A percentile compares a stretch with the other conserved stretches of the same genome.
Evolutionary conservation across 2,888 invertebrate genomes (phyloP).

Genomic region (Xestia xanthographa): DNA sequence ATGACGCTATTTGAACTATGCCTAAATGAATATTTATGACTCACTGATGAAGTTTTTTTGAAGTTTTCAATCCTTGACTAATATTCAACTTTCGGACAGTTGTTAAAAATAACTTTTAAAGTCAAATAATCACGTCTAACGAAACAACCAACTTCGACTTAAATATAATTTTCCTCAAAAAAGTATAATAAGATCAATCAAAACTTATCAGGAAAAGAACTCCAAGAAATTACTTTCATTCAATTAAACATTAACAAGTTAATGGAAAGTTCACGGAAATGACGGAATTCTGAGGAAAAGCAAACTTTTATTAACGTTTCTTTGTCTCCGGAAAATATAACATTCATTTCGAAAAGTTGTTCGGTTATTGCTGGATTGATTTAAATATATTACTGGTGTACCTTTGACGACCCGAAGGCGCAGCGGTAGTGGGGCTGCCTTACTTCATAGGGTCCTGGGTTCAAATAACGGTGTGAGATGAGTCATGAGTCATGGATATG

Average conservation of each 20-base stretch:
- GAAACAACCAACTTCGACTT: neutral
- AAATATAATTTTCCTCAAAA: conserved; percentile 26
- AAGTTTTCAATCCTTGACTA: neutral
- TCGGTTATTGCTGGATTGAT: conserved; percentile 4
- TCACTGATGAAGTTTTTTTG: neutral
- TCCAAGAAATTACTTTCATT: conserved; percentile 32
- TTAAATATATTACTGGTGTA: neutral
- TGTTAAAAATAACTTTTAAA: neutral
- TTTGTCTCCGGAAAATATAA: conserved; percentile 15
- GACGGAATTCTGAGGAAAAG: conserved; percentile 18
- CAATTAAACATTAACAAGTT: conserved; percentile 37
- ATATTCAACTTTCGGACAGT: neutral
- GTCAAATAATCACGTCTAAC: neutral
- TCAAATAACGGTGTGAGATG: no score
- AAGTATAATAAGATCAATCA: conserved; percentile 35
- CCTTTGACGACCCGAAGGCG: no score
- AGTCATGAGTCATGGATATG: no score
- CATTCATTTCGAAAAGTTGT: neutral
- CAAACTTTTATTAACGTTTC: conserved; percentile 1
- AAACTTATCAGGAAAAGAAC: conserved; percentile 28
- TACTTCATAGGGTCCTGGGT: no score
- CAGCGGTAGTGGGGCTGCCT: no score
- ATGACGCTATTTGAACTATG: neutral
- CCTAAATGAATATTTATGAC: neutral
- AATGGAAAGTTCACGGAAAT: conserved; percentile 18